These are phyloP conservation scores for Hydra vulgaris DNA, from an alignment of 30 jellyfish, hydroid and myxozoan genomes.

Conservation along the genomic window DNA sequence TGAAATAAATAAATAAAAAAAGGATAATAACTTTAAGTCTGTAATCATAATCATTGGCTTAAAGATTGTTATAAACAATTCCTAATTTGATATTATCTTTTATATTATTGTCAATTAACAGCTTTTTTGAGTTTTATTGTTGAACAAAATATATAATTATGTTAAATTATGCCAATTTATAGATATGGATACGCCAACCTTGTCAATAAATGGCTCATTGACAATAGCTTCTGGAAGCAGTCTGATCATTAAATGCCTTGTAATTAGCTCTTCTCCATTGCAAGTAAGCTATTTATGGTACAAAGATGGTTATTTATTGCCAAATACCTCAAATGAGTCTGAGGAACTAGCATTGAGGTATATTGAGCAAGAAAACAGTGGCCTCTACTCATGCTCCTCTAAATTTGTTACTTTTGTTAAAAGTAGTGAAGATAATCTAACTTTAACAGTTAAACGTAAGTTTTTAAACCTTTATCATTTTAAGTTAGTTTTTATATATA, in stretches of 20 bases:
- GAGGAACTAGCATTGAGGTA: background rate
- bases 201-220: slow-evolving; percentile 7
- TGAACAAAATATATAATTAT: no score
- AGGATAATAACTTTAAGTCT: no score
- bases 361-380: background rate
- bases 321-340: background rate
- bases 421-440: background rate
- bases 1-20: no score
- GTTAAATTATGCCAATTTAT: background rate
- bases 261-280: background rate
- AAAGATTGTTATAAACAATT: no score
- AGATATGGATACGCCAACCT: slow-evolving; percentile 9
- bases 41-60: no score
- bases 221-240: slow-evolving; percentile 7
- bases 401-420: background rate
- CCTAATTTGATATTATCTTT: no score
- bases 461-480: background rate
- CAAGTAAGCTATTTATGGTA: slow-evolving; percentile 10
- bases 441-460: background rate
- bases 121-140: background rate
- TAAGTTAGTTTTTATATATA: background rate
- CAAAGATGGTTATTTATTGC: background rate
- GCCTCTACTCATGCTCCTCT: background rate
- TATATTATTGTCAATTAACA: background rate
- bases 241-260: background rate